phyloP scores from a whole-genome alignment of 2,888 invertebrate genomes.

The Anoncus sp. region DNA sequence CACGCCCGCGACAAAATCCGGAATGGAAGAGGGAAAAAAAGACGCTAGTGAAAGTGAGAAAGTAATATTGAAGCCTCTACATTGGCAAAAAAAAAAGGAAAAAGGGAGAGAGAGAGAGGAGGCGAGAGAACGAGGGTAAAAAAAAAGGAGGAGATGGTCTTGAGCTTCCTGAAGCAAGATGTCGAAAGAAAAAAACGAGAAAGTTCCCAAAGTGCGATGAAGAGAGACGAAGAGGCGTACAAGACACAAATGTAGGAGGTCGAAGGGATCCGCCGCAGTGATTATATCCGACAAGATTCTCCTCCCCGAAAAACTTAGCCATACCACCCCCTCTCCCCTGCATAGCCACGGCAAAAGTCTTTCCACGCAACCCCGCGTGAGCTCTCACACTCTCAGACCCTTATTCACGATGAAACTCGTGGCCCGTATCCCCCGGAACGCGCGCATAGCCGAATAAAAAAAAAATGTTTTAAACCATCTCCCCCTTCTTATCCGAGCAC shows the following conservation, averaged over 20 bases:
- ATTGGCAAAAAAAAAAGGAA: conserved; percentile 33
- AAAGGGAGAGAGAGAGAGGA: conserved; percentile 58
- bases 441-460: conserved; percentile 75
- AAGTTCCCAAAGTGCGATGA: conserved; percentile 49
- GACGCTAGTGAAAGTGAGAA: conserved; percentile 54
- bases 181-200: conserved; percentile 49
- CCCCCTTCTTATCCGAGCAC: conserved; percentile 74
- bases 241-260: conserved; percentile 61
- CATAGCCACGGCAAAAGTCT: conserved; percentile 31
- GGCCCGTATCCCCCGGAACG: conserved; percentile 39
- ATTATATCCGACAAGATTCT: conserved; percentile 79
- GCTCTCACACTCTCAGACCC: conserved; percentile 32
- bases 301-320: conserved; percentile 73
- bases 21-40: conserved; percentile 47
- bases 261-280: conserved; percentile 72
- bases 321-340: no score
- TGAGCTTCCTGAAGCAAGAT: conserved; percentile 48
- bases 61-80: conserved; percentile 59
- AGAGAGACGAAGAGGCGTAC: conserved; percentile 39
- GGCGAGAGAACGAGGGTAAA: conserved; percentile 10
- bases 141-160: conserved; percentile 15
- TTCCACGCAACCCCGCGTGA: conserved; percentile 24
- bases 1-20: conserved; percentile 66
- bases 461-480: conserved; percentile 78
- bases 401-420: conserved; percentile 50